Percentiles rank a stretch among this genome's conserved stretches.
phyloP scores from a whole-genome alignment of 2,113 vertebrate genomes.

The Eurystomus gularis region DNA sequence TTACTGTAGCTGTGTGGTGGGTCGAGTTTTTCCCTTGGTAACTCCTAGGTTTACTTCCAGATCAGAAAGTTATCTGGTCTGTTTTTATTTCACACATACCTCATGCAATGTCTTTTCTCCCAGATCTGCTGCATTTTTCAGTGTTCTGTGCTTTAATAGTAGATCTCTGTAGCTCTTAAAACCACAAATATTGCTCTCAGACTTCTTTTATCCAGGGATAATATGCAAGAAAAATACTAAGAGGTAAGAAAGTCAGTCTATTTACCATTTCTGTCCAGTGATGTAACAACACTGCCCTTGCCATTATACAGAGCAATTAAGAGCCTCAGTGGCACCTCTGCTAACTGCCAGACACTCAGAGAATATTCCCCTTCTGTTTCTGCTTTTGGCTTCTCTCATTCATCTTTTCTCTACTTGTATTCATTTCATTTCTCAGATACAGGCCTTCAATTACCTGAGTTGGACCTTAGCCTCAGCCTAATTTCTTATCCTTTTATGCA shows the following conservation, averaged over 20 bases:
- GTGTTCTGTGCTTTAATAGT: neutral
- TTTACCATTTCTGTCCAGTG: neutral
- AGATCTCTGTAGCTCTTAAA: neutral
- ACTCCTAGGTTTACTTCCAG: neutral
- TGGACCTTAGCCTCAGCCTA: neutral
- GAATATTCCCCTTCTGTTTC: neutral
- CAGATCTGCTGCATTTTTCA: neutral
- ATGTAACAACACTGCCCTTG: neutral
- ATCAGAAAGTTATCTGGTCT: neutral
- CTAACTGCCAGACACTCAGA: neutral
- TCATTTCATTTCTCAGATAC: neutral
- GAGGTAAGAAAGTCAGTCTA: neutral
- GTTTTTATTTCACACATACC: neutral
- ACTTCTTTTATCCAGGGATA: neutral
- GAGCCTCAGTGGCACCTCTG: neutral
- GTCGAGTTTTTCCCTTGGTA: neutral
- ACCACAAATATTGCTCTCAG: neutral
- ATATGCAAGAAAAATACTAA: neutral
- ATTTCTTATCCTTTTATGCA: neutral
- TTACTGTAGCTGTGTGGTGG: neutral
- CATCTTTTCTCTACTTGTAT: neutral
- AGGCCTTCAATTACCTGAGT: neutral
- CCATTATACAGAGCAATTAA: neutral
- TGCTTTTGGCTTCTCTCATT: neutral
- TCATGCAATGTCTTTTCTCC: neutral